Percentiles rank a stretch among this genome's conserved stretches.
Conservation (phyloP, 1,140 invertebrate genomes). For the Drosophila serrata region DNA sequence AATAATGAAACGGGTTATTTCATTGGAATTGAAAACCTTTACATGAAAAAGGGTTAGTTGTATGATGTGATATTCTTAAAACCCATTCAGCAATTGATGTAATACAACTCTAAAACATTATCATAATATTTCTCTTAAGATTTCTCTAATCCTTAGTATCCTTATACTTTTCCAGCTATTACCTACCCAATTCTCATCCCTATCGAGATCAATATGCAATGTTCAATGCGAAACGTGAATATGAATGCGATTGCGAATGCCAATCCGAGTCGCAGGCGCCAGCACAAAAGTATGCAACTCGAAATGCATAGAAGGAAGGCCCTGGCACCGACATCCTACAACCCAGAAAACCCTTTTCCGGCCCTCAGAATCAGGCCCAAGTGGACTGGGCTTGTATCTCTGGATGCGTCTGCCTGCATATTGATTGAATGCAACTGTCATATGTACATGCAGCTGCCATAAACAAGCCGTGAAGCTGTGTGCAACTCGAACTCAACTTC, state of each 20-base stretch:
- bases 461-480: conserved; percentile 56
- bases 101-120: not conserved
- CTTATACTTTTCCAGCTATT: not conserved
- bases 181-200: conserved; percentile 10
- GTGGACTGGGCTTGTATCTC: not conserved
- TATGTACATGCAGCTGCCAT: conserved; percentile 69
- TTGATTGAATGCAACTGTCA: conserved; percentile 78
- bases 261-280: conserved; percentile 31
- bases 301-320: conserved; percentile 53
- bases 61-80: not conserved
- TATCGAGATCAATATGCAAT: conserved; percentile 36
- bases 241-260: conserved; percentile 41
- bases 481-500: conserved; percentile 29
- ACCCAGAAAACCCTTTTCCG: not conserved
- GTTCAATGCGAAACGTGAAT: conserved; percentile 42
- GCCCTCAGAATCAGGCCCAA: conserved; percentile 1
- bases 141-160: not conserved
- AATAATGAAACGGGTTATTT: not conserved
- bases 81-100: not conserved
- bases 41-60: not conserved
- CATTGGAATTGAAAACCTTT: not conserved
- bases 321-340: conserved; percentile 12
- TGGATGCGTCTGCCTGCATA: conserved; percentile 54
- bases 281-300: conserved; percentile 50
- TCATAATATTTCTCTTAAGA: no score